Percentiles rank a stretch among this genome's conserved stretches.
phyloP scores from a whole-genome alignment of 2,888 invertebrate genomes.

The Apotomis turbidana region DNA sequence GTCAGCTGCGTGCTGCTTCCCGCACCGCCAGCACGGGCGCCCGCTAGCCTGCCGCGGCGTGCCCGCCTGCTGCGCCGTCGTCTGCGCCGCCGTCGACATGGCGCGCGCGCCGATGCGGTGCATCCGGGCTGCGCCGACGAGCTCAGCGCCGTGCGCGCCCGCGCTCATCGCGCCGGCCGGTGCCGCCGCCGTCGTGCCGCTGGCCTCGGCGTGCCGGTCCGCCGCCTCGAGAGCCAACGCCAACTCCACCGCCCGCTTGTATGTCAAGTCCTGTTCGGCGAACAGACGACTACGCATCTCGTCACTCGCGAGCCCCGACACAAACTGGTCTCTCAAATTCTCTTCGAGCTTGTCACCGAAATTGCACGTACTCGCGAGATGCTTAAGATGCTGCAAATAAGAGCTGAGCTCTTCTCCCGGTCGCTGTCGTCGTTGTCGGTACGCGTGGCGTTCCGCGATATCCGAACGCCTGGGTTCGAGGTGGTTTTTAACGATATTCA shows the following conservation, averaged over 20 bases:
- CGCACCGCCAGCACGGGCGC: conserved; percentile 18
- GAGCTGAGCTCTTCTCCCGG: too few species aligned
- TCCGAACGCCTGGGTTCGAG: conserved; percentile 9
- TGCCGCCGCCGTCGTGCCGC: too few species aligned
- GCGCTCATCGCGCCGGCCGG: too few species aligned
- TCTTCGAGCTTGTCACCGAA: too few species aligned
- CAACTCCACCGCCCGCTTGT: conserved; percentile 36
- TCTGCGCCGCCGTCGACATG: too few species aligned
- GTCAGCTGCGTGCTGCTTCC: conserved; percentile 13
- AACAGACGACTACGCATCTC: too few species aligned
- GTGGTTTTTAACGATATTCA: background rate
- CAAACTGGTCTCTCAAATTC: too few species aligned
- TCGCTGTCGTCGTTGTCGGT: background rate
- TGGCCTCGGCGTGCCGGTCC: conserved; percentile 23
- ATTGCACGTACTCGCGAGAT: too few species aligned
- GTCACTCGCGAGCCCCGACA: too few species aligned
- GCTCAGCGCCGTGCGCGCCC: too few species aligned
- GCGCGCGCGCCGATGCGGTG: background rate
- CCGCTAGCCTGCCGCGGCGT: background rate
- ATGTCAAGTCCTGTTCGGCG: background rate
- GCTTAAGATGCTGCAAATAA: too few species aligned
- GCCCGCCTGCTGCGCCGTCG: background rate
- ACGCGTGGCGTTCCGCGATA: conserved; percentile 4
- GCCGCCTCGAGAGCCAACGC: conserved; percentile 39
- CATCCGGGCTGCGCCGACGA: background rate